Evolutionary conservation across 2,113 vertebrate genomes (phyloP).

Genomic region (Bungarus multicinctus): DNA sequence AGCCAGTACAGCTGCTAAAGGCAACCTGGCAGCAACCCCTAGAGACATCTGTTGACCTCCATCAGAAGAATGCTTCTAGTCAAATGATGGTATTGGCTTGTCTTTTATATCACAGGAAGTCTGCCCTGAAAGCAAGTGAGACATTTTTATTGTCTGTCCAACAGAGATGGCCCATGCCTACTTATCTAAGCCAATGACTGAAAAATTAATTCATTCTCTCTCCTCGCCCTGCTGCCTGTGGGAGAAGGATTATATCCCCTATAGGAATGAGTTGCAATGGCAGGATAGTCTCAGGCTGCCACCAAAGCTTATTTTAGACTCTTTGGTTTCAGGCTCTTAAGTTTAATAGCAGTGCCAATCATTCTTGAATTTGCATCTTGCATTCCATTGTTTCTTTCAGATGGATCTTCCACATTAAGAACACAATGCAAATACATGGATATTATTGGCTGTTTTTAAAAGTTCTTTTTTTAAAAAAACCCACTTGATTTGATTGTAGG

Average conservation of each 20-base stretch:
- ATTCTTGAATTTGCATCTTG: not conserved
- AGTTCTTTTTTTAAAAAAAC: not conserved
- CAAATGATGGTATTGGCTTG: constrained; percentile 21
- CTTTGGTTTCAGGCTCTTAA: not conserved
- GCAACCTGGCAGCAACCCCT: not conserved
- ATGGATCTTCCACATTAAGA: not conserved
- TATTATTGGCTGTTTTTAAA: not conserved
- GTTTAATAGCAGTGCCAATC: not conserved
- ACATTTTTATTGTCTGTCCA: constrained; percentile 13
- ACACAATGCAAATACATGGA: not conserved
- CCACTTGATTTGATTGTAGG: not conserved
- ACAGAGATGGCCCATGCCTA: constrained; percentile 40
- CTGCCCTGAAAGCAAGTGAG: constrained; percentile 9
- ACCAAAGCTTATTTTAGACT: not conserved
- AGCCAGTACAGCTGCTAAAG: constrained; percentile 8
- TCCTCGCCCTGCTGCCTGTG: not conserved
- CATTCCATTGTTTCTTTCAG: not conserved
- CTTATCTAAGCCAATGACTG: constrained; percentile 31
- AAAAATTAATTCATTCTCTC: not conserved
- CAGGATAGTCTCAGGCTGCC: not conserved
- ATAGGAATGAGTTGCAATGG: not conserved
- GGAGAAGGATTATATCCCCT: not conserved
- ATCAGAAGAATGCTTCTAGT: constrained; percentile 27
- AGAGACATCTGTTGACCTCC: constrained; percentile 17
- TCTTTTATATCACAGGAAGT: constrained; percentile 30